phyloP scores from a whole-genome alignment of 2,797 vertebrate genomes.

The Corythornis leucogaster region DNA sequence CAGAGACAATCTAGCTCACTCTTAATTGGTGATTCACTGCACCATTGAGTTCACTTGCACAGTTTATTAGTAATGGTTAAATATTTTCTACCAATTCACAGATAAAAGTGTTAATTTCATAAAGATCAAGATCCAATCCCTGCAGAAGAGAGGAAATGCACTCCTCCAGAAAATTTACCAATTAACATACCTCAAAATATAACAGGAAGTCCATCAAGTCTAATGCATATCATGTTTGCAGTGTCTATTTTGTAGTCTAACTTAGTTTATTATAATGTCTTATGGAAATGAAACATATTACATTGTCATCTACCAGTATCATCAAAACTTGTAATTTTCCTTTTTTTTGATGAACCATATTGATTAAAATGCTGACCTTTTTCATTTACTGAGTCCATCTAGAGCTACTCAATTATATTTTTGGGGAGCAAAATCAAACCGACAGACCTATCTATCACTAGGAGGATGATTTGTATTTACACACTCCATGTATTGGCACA shows the following conservation, averaged over 20 bases:
- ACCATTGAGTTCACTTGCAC: neutral
- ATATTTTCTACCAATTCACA: neutral
- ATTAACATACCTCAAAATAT: neutral
- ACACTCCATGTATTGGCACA: neutral
- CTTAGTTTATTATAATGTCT: neutral
- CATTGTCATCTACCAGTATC: neutral
- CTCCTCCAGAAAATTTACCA: neutral
- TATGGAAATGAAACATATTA: neutral
- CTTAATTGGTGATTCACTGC: neutral
- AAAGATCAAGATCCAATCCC: neutral
- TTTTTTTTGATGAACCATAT: rapidly evolving
- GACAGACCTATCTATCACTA: neutral
- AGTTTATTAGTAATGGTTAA: neutral
- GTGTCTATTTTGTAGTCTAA: neutral
- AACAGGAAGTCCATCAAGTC: neutral
- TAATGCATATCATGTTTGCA: neutral
- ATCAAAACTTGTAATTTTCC: neutral
- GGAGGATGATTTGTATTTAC: neutral
- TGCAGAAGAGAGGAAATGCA: neutral
- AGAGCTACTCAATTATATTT: neutral
- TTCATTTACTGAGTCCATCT: neutral
- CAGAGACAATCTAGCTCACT: neutral
- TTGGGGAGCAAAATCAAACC: neutral
- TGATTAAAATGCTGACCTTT: neutral
- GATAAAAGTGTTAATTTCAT: neutral